Percentiles rank a stretch among this genome's conserved stretches.
Conservation (phyloP, 2,113 vertebrate species). For the Circaetus cinerascens region DNA sequence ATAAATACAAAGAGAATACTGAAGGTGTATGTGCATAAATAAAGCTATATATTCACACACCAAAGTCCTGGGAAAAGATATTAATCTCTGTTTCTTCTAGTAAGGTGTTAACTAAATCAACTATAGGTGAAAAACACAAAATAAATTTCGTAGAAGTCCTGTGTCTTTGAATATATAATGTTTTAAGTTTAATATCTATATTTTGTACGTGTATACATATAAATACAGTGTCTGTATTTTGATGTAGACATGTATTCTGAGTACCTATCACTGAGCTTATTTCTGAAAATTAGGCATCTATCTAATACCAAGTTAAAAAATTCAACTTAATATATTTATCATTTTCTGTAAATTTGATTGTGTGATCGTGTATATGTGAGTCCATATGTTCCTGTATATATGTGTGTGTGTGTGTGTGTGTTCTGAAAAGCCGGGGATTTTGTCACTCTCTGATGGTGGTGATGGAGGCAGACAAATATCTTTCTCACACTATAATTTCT, state of each 20-base stretch:
- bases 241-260: neutral
- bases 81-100: neutral
- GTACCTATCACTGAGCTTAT: neutral
- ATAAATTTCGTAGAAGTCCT: neutral
- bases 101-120: neutral
- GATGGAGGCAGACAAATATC: neutral
- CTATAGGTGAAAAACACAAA: neutral
- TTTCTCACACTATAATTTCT: neutral
- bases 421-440: neutral
- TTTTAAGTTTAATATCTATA: neutral
- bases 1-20: neutral
- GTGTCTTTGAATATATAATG: neutral
- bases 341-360: neutral
- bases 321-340: neutral
- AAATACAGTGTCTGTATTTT: neutral
- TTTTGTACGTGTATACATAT: neutral
- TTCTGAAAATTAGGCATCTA: neutral
- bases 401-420: neutral
- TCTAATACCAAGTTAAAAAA: neutral
- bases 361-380: neutral
- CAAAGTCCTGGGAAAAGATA: neutral
- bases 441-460: neutral
- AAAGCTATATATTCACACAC: neutral
- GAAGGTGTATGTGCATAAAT: neutral
- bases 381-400: neutral